phyloP scores from a whole-genome alignment of 2,888 invertebrate genomes.

The Microctonus brassicae region DNA sequence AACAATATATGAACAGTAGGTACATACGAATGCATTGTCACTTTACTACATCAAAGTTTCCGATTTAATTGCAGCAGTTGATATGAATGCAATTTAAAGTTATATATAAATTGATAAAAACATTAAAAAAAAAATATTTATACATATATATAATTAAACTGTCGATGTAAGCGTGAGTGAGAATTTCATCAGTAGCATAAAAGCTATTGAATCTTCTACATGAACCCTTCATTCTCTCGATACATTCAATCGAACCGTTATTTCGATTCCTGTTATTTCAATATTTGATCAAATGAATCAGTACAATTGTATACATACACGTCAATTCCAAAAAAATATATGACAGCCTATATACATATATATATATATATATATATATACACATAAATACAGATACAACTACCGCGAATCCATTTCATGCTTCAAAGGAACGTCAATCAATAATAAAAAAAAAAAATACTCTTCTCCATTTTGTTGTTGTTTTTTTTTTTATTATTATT shows the following conservation, averaged over 20 bases:
- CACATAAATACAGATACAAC: neutral
- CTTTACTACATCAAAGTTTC: neutral
- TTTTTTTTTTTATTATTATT: neutral
- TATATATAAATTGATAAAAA: neutral
- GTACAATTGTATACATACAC: neutral
- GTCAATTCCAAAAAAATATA: conserved; percentile 2
- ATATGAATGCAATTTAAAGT: neutral
- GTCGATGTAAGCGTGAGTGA: neutral
- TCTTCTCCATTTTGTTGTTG: neutral
- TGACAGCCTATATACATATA: neutral
- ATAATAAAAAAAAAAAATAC: neutral
- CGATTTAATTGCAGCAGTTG: too few species aligned
- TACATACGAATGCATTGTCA: too few species aligned
- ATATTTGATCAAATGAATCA: conserved; percentile 12
- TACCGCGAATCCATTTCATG: conserved; percentile 9
- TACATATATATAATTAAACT: conserved; percentile 14
- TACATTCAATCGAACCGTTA: neutral
- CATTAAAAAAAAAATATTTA: neutral
- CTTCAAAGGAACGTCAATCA: conserved; percentile 14
- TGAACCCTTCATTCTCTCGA: neutral
- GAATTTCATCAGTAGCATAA: neutral
- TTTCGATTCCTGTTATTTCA: neutral
- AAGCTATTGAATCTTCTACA: conserved; percentile 1
- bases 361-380: conserved; percentile 1
- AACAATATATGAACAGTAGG: too few species aligned